Evolutionary conservation across 2,797 vertebrate genomes (phyloP).

Genomic region (Myotis myotis): DNA sequence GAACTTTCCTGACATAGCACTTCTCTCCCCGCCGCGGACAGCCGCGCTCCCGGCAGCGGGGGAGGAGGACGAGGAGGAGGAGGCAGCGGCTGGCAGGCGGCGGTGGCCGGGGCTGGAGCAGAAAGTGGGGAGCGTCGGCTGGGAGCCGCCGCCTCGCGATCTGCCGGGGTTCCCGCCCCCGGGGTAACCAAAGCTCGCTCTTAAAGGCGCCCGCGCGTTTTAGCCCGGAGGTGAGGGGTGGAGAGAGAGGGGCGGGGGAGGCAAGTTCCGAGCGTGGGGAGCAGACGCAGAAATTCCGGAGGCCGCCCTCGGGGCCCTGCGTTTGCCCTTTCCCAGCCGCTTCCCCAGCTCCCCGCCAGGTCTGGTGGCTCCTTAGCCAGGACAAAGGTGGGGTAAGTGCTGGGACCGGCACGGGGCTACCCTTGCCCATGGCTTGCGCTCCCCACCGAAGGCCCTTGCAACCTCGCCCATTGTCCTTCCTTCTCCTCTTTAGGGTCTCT

Average conservation of each 20-base stretch:
- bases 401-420: neutral
- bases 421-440: neutral
- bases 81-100: neutral
- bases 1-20: constrained; percentile 80
- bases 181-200: constrained; percentile 54
- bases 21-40: constrained; percentile 53
- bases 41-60: constrained; percentile 62
- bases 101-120: constrained; percentile 34
- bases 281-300: accelerated
- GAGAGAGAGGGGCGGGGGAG: neutral
- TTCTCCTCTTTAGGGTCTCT: neutral
- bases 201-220: constrained; percentile 75
- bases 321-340: neutral
- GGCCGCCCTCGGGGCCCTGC: neutral
- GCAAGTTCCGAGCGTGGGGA: neutral
- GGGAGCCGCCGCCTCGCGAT: constrained; percentile 50
- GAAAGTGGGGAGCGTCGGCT: constrained; percentile 64
- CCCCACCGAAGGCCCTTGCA: accelerated
- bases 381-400: neutral
- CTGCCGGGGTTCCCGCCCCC: constrained; percentile 69
- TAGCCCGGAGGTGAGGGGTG: neutral
- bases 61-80: neutral
- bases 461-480: neutral
- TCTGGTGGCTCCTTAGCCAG: neutral
- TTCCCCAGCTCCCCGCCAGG: neutral